Percentiles rank a stretch among this genome's conserved stretches.
These are phyloP conservation scores for Tethea ocularis DNA, from an alignment of 2,888 invertebrate genomes.

Conservation along the genomic window DNA sequence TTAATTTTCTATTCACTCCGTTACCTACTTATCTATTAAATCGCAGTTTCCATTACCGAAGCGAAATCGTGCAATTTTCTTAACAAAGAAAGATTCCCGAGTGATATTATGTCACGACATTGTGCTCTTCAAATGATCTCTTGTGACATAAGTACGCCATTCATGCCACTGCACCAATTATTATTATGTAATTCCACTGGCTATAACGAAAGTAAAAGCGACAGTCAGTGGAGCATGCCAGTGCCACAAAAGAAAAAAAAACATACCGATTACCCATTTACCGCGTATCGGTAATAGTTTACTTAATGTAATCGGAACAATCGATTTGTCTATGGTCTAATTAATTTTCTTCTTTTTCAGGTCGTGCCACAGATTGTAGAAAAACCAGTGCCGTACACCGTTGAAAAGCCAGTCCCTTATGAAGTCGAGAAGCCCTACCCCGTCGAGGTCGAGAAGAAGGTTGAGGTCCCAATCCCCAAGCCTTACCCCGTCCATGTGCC, in stretches of 20 bases:
- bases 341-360: slow-evolving; percentile 44
- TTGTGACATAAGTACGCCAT: slow-evolving; percentile 53
- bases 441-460: slow-evolving; percentile 89
- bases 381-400: slow-evolving; percentile 88
- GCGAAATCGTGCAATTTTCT: slow-evolving; percentile 19
- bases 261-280: slow-evolving; percentile 35
- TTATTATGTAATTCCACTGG: slow-evolving; percentile 62
- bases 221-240: slow-evolving; percentile 57
- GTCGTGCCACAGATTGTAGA: slow-evolving; percentile 88
- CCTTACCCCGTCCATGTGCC: slow-evolving; percentile 90
- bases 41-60: slow-evolving; percentile 12
- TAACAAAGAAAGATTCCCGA: slow-evolving; percentile 11
- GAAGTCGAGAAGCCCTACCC: slow-evolving; percentile 90
- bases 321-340: slow-evolving; percentile 15
- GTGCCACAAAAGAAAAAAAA: slow-evolving; percentile 46
- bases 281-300: slow-evolving; percentile 43
- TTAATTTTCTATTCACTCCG: slow-evolving; percentile 7
- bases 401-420: slow-evolving; percentile 88
- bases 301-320: slow-evolving; percentile 23
- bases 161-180: slow-evolving; percentile 52
- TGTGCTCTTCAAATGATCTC: slow-evolving; percentile 36
- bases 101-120: slow-evolving; percentile 22
- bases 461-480: slow-evolving; percentile 87
- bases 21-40: not conserved
- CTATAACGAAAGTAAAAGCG: slow-evolving; percentile 73